Evolutionary conservation across 2,113 vertebrate species (phyloP).

Genomic region (Pedetes capensis): DNA sequence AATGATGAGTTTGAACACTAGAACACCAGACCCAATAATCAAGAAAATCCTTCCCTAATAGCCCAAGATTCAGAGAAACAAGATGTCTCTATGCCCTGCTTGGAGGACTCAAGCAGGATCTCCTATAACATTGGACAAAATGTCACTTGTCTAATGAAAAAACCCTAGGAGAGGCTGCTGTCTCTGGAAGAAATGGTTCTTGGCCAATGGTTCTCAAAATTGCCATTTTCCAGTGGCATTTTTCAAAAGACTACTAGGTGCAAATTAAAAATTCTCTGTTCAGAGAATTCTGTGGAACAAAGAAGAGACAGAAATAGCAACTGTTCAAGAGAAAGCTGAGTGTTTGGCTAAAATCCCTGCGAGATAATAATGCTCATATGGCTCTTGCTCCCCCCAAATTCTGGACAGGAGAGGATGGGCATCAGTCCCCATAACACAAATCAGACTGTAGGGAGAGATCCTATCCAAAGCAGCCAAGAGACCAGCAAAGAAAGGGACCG

Average conservation of each 20-base stretch:
- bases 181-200: neutral
- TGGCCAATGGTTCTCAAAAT: neutral
- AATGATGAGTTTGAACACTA: neutral
- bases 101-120: neutral
- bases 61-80: neutral
- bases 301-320: neutral
- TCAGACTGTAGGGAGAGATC: neutral
- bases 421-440: neutral
- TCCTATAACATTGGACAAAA: neutral
- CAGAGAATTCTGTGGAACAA: neutral
- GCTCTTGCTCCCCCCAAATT: neutral
- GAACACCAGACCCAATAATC: neutral
- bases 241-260: neutral
- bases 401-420: neutral
- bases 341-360: neutral
- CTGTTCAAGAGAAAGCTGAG: neutral
- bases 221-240: neutral
- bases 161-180: neutral
- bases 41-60: neutral
- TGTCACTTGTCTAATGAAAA: neutral
- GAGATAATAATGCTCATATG: neutral
- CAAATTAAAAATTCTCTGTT: conserved; percentile 20
- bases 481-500: neutral
- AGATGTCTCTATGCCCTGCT: neutral
- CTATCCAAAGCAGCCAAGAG: neutral